These are phyloP conservation scores for Petrocephalus schoutedeni DNA, from an alignment of 2,797 vertebrate genomes.

Conservation along the genomic window DNA sequence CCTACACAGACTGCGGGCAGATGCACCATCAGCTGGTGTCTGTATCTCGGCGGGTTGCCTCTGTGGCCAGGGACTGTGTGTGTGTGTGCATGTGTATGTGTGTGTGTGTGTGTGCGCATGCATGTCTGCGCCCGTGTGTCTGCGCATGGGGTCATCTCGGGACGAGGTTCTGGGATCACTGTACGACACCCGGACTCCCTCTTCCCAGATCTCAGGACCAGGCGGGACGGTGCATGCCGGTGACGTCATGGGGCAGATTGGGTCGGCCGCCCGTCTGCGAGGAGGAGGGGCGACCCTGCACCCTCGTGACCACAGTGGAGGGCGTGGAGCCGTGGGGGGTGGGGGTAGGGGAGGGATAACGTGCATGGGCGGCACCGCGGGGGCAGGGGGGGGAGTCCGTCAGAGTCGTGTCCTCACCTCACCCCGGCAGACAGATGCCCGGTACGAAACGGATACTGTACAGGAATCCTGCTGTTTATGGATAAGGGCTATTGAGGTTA, in stretches of 20 bases:
- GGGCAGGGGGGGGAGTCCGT: background rate
- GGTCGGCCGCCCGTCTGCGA: no score
- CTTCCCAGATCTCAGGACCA: background rate
- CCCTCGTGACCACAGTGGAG: background rate
- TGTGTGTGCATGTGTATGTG: background rate
- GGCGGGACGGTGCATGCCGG: background rate
- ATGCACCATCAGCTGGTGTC: slow-evolving; percentile 7
- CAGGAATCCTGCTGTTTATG: slow-evolving; percentile 7
- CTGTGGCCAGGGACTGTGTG: background rate
- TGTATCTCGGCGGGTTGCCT: background rate
- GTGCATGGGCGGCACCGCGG: background rate
- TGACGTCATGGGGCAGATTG: background rate
- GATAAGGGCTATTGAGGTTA: background rate
- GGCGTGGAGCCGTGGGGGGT: background rate
- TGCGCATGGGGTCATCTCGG: background rate
- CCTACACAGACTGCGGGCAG: background rate
- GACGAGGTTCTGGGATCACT: background rate
- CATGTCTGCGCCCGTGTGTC: background rate
- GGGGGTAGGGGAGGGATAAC: background rate
- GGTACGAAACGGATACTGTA: background rate
- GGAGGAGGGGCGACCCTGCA: background rate
- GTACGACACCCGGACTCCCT: background rate
- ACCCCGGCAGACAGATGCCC: slow-evolving; percentile 1
- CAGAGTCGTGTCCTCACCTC: background rate
- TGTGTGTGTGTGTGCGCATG: background rate